Evolutionary conservation across 2,113 vertebrate species (phyloP), one percentile per base, ranked within the genome.

Genomic region (Taurulus bubalis): DNA sequence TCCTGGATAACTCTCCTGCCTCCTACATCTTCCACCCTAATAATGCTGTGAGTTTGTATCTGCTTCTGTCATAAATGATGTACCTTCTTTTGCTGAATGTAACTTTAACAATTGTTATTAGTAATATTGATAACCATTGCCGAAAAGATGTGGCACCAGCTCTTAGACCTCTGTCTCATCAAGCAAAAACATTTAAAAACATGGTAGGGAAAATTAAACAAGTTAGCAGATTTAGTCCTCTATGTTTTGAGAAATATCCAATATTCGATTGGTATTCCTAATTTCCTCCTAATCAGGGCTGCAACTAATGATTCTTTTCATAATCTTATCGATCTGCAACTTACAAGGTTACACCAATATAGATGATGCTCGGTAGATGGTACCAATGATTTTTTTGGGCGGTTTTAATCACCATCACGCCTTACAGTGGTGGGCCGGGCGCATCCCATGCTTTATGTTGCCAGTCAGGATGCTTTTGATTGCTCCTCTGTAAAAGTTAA

Each of bases 1-100:
- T 97, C 88, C 85, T 97, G 89, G 97, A 97, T 83, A 97, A 97
- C 89, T 97, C 96, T 1, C 96, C 96, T 9, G 96, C 96, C 59
- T 97, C 97, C 10, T 97, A 97, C 82, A 97, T 97, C 89, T 97
- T 97, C 94, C 96, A 97, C 90, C 96, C 96, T 0, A 94, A 97
- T 81, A 97, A 97, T n/a, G 96, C 97, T 81, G 97, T 97, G 90
- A 95, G 96, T 94, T 26, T 47, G 6, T 0, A 38, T 34, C n/a
- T 20, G 7, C 3, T 49, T n/a, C 63, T 36, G n/a, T 71, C 53
- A 9, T 10, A 11, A 34, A 3, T 38, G 9, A 26, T 7, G 6
- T n/a, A 11, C 36, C 56, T 32, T 16, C 49, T 38, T 22, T 4
- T 28, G 34, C 20, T 28, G 8, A 34, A 40, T 67, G 42, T 6